Evolutionary conservation across 92 coral and sea anemone genomes (phyloP).

Genomic region (Epizoanthus illoricatus): DNA sequence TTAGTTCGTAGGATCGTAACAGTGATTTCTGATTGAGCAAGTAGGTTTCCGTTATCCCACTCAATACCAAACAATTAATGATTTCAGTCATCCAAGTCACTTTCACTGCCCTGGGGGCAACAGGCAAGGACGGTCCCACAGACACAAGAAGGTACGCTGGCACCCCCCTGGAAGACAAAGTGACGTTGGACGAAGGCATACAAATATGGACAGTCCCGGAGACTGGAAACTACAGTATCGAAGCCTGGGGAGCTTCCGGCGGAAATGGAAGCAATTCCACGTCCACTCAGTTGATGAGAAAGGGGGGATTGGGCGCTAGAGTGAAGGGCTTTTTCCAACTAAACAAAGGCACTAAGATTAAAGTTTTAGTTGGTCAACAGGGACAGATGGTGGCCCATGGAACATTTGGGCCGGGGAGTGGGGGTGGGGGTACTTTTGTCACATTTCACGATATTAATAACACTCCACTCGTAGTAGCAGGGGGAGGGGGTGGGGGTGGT

Average conservation of each 20-base stretch:
- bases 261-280: slow-evolving; percentile 65
- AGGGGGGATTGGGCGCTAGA: slow-evolving; percentile 88
- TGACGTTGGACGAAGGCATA: slow-evolving; percentile 62
- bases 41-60: too few species aligned
- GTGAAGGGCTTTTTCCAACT: slow-evolving; percentile 64
- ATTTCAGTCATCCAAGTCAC: slow-evolving; percentile 38
- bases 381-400: slow-evolving; percentile 16
- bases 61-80: too few species aligned
- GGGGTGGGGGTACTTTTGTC: slow-evolving; percentile 86
- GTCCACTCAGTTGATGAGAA: slow-evolving; percentile 12
- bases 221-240: slow-evolving; percentile 74
- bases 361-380: slow-evolving; percentile 82
- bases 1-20: too few species aligned
- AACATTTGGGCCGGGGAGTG: slow-evolving; percentile 57
- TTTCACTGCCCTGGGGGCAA: slow-evolving; percentile 74
- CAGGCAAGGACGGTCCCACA: slow-evolving; percentile 65
- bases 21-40: too few species aligned
- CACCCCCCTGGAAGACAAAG: slow-evolving; percentile 77
- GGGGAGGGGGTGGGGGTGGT: slow-evolving; percentile 76
- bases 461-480: slow-evolving; percentile 61
- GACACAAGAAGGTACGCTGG: slow-evolving; percentile 61
- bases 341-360: slow-evolving; percentile 47
- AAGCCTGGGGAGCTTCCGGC: slow-evolving; percentile 92
- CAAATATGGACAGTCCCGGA: slow-evolving; percentile 89
- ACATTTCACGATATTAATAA: slow-evolving; percentile 20